phyloP scores from a whole-genome alignment of 2,888 invertebrate species.

The Adineta ricciae region DNA sequence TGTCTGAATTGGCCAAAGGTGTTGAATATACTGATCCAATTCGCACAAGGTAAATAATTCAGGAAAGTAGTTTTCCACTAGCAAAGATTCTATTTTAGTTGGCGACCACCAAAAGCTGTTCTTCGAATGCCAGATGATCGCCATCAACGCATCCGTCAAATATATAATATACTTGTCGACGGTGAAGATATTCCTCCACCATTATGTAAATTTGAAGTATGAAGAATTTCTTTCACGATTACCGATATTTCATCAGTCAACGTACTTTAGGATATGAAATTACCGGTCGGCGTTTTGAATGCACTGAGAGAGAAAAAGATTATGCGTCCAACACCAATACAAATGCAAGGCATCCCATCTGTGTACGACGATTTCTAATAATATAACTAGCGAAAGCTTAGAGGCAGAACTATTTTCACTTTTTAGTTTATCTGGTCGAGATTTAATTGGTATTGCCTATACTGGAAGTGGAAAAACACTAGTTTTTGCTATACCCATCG shows the following conservation, averaged over 20 bases:
- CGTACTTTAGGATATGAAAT: slow-evolving; percentile 80
- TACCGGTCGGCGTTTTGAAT: slow-evolving; percentile 72
- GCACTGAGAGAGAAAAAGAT: slow-evolving; percentile 78
- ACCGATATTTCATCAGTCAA: neutral
- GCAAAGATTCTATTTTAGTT: slow-evolving; percentile 49
- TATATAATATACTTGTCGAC: slow-evolving; percentile 77
- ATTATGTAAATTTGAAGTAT: slow-evolving; percentile 59
- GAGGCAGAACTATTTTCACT: too few relatives aligned
- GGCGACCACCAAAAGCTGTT: slow-evolving; percentile 75
- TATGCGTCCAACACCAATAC: slow-evolving; percentile 84
- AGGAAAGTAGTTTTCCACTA: too few relatives aligned
- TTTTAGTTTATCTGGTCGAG: slow-evolving; percentile 77
- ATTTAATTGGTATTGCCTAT: slow-evolving; percentile 97
- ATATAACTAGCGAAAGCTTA: too few relatives aligned
- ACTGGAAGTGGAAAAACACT: slow-evolving; percentile 97
- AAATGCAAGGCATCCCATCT: slow-evolving; percentile 91
- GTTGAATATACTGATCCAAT: slow-evolving; percentile 93
- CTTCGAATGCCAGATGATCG: slow-evolving; percentile 60
- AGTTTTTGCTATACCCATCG: slow-evolving; percentile 84
- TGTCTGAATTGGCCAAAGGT: slow-evolving; percentile 92
- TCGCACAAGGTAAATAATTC: slow-evolving; percentile 57
- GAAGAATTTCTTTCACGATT: neutral
- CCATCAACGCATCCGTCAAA: slow-evolving; percentile 67
- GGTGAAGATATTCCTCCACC: slow-evolving; percentile 87
- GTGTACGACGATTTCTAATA: too few relatives aligned